Percentiles rank a stretch among this genome's conserved stretches.
These are phyloP conservation scores for Lepidochrysops patricia DNA, from an alignment of 2,888 invertebrate genomes.

Conservation along the genomic window DNA sequence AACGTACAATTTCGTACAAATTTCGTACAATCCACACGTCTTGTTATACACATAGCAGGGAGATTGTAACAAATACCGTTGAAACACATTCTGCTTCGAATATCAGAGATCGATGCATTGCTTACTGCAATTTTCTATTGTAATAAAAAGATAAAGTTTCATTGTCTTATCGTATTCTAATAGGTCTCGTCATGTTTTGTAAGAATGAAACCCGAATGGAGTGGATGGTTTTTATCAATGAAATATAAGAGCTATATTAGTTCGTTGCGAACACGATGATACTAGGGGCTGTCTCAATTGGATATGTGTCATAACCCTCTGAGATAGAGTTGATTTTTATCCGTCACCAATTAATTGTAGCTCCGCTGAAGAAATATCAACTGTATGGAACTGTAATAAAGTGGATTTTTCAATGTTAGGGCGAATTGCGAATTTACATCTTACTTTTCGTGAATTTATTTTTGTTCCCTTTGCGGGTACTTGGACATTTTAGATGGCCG, in stretches of 20 bases:
- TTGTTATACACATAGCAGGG: too few relatives aligned
- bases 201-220: not conserved
- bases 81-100: too few relatives aligned
- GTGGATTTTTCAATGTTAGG: not conserved
- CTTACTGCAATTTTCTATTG: not conserved
- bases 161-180: not conserved
- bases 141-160: not conserved
- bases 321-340: slow-evolving; percentile 3
- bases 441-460: slow-evolving; percentile 61
- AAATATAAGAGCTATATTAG: slow-evolving; percentile 4
- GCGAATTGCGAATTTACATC: slow-evolving; percentile 35
- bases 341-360: not conserved
- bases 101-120: too few relatives aligned
- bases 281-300: not conserved
- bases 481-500: slow-evolving; percentile 50
- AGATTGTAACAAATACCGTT: too few relatives aligned
- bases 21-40: too few relatives aligned
- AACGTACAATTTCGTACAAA: too few relatives aligned
- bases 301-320: not conserved
- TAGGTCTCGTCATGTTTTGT: not conserved
- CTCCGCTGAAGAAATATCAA: not conserved
- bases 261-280: slow-evolving; percentile 1
- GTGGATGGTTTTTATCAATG: slow-evolving; percentile 1
- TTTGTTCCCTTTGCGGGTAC: slow-evolving; percentile 53
- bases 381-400: not conserved